Evolutionary conservation across 2,888 invertebrate genomes (phyloP).

Genomic region (Vanessa cardui): DNA sequence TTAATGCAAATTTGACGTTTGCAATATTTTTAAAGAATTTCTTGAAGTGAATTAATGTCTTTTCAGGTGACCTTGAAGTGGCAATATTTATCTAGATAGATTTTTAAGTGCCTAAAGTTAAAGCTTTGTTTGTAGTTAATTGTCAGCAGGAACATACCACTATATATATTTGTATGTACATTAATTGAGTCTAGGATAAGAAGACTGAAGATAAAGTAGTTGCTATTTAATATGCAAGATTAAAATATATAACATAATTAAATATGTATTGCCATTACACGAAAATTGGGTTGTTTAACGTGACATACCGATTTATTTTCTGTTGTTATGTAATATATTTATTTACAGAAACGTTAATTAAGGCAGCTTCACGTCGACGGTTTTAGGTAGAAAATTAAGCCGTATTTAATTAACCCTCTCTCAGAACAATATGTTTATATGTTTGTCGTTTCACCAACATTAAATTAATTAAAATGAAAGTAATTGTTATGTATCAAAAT

Average conservation of each 20-base stretch:
- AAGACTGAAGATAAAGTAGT: too few species aligned
- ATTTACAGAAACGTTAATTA: constrained; percentile 30
- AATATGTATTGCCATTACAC: neutral
- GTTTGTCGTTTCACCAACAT: constrained; percentile 32
- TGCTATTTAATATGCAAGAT: too few species aligned
- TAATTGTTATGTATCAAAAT: neutral
- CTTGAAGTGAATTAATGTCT: too few species aligned
- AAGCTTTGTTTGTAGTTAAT: too few species aligned
- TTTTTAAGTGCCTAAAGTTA: too few species aligned
- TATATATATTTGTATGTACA: too few species aligned
- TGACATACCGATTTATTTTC: constrained; percentile 25
- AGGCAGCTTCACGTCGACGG: constrained; percentile 22
- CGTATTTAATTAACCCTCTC: constrained; percentile 34
- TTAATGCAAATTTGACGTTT: neutral
- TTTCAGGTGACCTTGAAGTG: too few species aligned
- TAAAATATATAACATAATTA: neutral
- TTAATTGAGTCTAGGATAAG: too few species aligned
- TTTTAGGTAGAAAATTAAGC: constrained; percentile 35
- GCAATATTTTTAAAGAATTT: too few species aligned
- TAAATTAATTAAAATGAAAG: constrained; percentile 32
- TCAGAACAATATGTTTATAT: constrained; percentile 32
- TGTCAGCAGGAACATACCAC: too few species aligned
- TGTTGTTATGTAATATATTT: constrained; percentile 18
- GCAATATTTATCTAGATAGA: too few species aligned
- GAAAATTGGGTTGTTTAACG: constrained; percentile 13